These are phyloP conservation scores for Ophioderma brevispina DNA, from an alignment of 35 echinoderm and acorn worm species.

Conservation along the genomic window DNA sequence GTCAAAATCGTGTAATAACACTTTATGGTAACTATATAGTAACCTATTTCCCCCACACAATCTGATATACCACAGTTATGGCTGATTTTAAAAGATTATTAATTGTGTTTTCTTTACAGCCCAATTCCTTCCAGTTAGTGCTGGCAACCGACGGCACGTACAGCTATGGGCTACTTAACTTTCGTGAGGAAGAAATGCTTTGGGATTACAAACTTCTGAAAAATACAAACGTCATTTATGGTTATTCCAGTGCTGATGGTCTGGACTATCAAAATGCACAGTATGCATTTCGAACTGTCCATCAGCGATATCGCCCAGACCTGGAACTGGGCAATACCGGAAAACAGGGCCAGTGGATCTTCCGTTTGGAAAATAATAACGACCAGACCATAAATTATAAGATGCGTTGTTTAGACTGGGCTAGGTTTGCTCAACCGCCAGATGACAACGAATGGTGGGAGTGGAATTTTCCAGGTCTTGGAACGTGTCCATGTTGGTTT, in stretches of 20 bases:
- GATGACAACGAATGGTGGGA: slow-evolving; percentile 30
- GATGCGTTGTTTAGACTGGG: slow-evolving; percentile 35
- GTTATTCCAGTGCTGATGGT: slow-evolving; percentile 36
- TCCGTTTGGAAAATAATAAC: slow-evolving; percentile 58
- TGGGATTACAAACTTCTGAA: slow-evolving; percentile 38
- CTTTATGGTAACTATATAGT: no score
- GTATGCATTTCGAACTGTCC: not conserved
- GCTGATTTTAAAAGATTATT: no score
- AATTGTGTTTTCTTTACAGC: no score
- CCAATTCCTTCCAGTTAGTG: slow-evolving; percentile 67
- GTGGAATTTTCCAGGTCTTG: no score
- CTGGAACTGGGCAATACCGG: slow-evolving; percentile 48
- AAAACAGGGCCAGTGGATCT: slow-evolving; percentile 45
- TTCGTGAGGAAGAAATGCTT: slow-evolving; percentile 45
- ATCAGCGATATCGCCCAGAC: slow-evolving; percentile 47
- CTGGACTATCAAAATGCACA: not conserved
- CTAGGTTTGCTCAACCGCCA: slow-evolving; percentile 25
- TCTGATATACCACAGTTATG: no score
- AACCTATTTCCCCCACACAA: no score
- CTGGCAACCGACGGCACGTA: slow-evolving; percentile 53
- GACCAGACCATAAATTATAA: slow-evolving; percentile 31
- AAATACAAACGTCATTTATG: slow-evolving; percentile 59
- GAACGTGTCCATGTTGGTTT: slow-evolving; percentile 47
- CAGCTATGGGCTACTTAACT: slow-evolving; percentile 60
- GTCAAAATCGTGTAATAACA: no score